Conservation (phyloP, 1,140 invertebrate species). For the Cherax destructor region DNA sequence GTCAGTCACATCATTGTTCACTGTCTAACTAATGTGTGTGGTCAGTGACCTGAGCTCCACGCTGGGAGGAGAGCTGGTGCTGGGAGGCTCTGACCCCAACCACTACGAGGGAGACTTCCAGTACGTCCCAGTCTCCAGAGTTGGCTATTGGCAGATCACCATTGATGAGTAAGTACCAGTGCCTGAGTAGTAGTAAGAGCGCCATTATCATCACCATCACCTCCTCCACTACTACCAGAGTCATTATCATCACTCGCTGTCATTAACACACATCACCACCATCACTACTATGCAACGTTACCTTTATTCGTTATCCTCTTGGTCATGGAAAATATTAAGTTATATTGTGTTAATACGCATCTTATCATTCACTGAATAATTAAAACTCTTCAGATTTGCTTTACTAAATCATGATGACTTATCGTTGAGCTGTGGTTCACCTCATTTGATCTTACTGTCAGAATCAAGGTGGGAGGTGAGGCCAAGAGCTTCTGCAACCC, state of each 20-base stretch:
- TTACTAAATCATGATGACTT: too few relatives aligned
- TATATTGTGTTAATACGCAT: too few relatives aligned
- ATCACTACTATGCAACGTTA: too few relatives aligned
- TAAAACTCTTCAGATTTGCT: too few relatives aligned
- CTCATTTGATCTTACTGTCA: background rate
- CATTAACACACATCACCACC: too few relatives aligned
- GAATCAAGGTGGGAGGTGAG: conserved; percentile 44
- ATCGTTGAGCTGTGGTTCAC: too few relatives aligned
- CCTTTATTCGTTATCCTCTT: too few relatives aligned
- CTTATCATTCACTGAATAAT: too few relatives aligned
- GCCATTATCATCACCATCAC: background rate
- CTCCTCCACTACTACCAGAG: too few relatives aligned
- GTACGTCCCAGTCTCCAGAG: conserved; percentile 70
- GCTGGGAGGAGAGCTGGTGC: conserved; percentile 75
- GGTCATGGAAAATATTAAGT: too few relatives aligned
- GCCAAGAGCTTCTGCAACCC: conserved; percentile 54
- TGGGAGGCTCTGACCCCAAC: conserved; percentile 75
- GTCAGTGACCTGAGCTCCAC: conserved; percentile 72
- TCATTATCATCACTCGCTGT: background rate
- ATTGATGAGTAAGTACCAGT: conserved; percentile 56
- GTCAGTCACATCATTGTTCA: too few relatives aligned
- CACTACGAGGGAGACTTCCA: conserved; percentile 73
- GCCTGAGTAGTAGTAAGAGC: too few relatives aligned
- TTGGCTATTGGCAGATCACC: conserved; percentile 72
- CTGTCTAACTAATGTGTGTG: background rate